Evolutionary conservation across 2,113 vertebrate genomes (phyloP), one percentile per base, ranked within the genome.

Genomic region (Otis tarda): DNA sequence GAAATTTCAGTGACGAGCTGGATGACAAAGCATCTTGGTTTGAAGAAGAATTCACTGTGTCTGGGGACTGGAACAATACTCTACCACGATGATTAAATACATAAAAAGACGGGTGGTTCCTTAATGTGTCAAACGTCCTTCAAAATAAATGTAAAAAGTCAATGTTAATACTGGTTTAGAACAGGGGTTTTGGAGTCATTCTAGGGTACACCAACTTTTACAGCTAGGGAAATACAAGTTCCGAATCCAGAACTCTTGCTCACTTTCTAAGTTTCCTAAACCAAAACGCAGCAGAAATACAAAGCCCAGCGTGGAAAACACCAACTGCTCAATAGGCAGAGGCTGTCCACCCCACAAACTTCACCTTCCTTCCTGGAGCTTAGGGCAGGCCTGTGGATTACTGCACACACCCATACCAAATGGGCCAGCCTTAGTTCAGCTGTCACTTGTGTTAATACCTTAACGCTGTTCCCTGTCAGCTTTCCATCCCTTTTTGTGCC

Each of bases 41-140:
- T 97, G 97, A 98, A 89, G 98, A 98, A 52, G 98, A 97, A 95
- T 96, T 96, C 95, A 98, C 98, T 90, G 98, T 97, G 80, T 99
- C 98, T 9, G 98, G 98, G 59, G 98, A 93, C 95, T 98, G 97
- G 98, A 99, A 99, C 77, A 99, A 97, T 95, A 99, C 98, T 97
- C 99, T 98, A 87, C 99, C 99, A 84, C 99, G 98, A 95, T 99
- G 99, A 94, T 99, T 99, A 98, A 99, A 99, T 93, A 99, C 98
- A 97, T 99, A 99, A 98, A 99, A 99, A 75, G 99, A 99, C 0
- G 99, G 99, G 77, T 99, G 99, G 97, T 99, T 99, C 98, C 99
- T 99, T 98, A 99, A 98, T 2, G 99, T 99, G 96, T 99, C 99
- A 97, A 99, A 99, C 7, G 99, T 99, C 98, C 99, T 99, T 98